Evolutionary conservation across 1,140 invertebrate species (phyloP), one percentile per base, ranked within the genome.

Genomic region (Drosophila aff.): DNA sequence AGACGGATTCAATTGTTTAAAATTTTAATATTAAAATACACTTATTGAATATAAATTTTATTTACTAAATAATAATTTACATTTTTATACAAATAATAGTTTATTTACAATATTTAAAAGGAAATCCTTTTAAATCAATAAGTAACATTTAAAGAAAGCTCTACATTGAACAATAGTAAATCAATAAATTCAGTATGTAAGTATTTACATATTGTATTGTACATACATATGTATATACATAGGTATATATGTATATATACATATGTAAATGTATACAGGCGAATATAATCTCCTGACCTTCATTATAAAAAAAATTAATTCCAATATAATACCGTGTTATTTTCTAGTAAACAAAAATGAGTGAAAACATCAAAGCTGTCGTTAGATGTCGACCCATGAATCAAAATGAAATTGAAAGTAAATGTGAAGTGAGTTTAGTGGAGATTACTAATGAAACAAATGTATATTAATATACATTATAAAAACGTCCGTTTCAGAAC

Each of bases 351-450:
- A 55, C 15, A 2, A 82, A 62, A 44, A 95, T 95, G 95, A 95
- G 96, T 49, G 98, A 98, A 94, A 95, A 96, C 76, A 97, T 98
- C 23, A 97, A 97, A 94, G 97, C 98, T 18, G 96, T 98, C 50
- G 97, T 98, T 68, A 94, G 98, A 93, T 99, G 98, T 94, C 96
- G 98, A 40, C 98, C 98, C 18, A 97, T 98, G 95, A 98, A 97
- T 93, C 93, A 94, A 57, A 94, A 96, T 77, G 97, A 98, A 93
- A 95, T 94, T 62, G 94, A 95, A 50, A 91, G 96, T 18, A 96
- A 96, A 63, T 96, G 96, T 92, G 95, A 96, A 92, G 96, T 84
- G 76, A 57, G 81, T 55, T 16, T 10, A 23, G 23, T 9, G 18
- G 2, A 23, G 10, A 23, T 53, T 53, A 4, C 31, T 21, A 36